Base-by-base conservation (phyloP, 2,797 vertebrate species). In the Acrossocheilus wenchowensis region DNA sequence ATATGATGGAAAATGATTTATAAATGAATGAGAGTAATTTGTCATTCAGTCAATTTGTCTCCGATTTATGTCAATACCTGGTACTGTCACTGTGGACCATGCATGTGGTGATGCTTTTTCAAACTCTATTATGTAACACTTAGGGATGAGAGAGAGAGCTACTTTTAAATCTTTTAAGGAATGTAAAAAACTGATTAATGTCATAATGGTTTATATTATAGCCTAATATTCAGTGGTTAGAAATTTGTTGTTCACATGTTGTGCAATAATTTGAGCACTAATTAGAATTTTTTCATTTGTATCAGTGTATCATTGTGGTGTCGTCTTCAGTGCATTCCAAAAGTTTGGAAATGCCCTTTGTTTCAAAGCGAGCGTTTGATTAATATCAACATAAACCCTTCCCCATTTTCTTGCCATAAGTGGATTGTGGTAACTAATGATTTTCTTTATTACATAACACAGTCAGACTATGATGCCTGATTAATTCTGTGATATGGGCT, bases 1-100 rank as follows among this genome's bases (percentile, higher is more conserved):
- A 39, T 43, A 3, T 12, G 36, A 75, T 77, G 19, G 17, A 43
- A 64, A 54, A 43, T 84, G 14, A 87, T 66, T 79, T 52, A 66
- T n/a, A 30, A 78, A 60, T 54, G 50, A 54, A 54, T 8, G 0
- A n/a, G 2, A 83, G 66, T 72, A 48, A 43, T 80, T 41, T 66
- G 57, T 64, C 66, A 68, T 73, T 23, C 41, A 6, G 21, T 66
- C 26, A 66, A 17, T 66, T 66, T 68, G 30, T 68, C 30, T 17
- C 6, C 0, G 12, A 72, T 36, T 62, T 50, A 62, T 73, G 11
- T 43, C 34, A 57, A 62, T 71, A 64, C 2, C 11, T 14, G 21
- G 21, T 36, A 43, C 43, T 45, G 19, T 19, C 14, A 10, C 30
- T 83, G 21, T 45, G 26, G 74, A 66, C 34, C 2, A 2, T 48